Conservation (phyloP, 2,797 vertebrate species). For the Pipistrellus pygmaeus region DNA sequence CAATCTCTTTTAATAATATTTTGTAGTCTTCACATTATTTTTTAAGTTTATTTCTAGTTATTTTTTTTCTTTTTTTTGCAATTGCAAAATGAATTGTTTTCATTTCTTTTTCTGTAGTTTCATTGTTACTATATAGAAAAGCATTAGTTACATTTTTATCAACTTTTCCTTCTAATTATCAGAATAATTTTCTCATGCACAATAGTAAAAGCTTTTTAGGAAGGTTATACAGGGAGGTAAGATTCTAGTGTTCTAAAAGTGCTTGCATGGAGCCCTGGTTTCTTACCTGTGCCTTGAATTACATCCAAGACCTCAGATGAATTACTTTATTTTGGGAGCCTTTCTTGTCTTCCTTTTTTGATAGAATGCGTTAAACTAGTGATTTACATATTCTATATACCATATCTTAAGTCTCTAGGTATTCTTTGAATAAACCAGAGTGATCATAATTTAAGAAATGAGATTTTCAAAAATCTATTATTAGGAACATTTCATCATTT, state of each 20-base stretch:
- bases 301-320: background rate
- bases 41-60: background rate
- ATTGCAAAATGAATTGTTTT: background rate
- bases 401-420: background rate
- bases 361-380: background rate
- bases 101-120: background rate
- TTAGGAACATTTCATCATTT: background rate
- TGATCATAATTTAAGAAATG: background rate
- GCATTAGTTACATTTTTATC: background rate
- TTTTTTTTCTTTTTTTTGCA: background rate
- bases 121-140: background rate
- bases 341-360: background rate
- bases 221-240: background rate
- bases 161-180: background rate
- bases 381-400: background rate
- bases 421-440: constrained; percentile 5
- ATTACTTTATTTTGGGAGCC: background rate
- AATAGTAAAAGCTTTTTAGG: background rate
- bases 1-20: background rate
- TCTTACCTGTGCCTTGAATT: background rate
- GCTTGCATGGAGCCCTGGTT: background rate
- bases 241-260: background rate
- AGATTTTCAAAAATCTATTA: background rate
- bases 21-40: background rate
- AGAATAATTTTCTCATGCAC: background rate